These are phyloP conservation scores for Drosophila pseudotalamancana DNA, from an alignment of 2,888 invertebrate species.

Conservation along the genomic window DNA sequence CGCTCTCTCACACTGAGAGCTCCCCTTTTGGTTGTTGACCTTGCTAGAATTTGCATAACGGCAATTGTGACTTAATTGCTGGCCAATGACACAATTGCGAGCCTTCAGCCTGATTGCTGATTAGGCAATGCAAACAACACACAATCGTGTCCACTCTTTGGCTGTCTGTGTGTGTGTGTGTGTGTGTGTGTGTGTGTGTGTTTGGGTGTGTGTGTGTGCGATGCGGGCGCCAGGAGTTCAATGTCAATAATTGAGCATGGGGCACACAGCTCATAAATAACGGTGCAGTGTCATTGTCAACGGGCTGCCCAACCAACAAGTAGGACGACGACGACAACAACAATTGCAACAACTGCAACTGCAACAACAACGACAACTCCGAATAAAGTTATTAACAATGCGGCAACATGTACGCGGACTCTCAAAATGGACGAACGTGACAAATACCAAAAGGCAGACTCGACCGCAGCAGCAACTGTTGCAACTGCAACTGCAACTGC, in stretches of 20 bases:
- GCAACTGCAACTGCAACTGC: slow-evolving; percentile 11
- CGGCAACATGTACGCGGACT: slow-evolving; percentile 79
- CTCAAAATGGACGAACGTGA: slow-evolving; percentile 83
- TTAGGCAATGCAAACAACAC: slow-evolving; percentile 58
- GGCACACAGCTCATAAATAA: slow-evolving; percentile 73
- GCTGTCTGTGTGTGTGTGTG: too few relatives aligned
- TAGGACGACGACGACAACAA: slow-evolving; percentile 57
- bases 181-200: slow-evolving; percentile 24
- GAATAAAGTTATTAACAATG: slow-evolving; percentile 82
- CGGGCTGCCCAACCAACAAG: slow-evolving; percentile 52
- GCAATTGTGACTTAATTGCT: slow-evolving; percentile 77
- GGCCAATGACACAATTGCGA: slow-evolving; percentile 59
- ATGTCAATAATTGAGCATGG: slow-evolving; percentile 80
- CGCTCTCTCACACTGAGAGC: not conserved
- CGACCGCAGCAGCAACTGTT: slow-evolving; percentile 12
- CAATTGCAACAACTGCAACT: slow-evolving; percentile 44
- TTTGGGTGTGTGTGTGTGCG: slow-evolving; percentile 27
- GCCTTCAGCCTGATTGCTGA: slow-evolving; percentile 69
- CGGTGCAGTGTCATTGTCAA: slow-evolving; percentile 75
- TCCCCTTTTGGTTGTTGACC: slow-evolving; percentile 59
- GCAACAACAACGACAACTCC: slow-evolving; percentile 40
- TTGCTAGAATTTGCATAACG: slow-evolving; percentile 72
- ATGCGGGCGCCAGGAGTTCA: slow-evolving; percentile 64
- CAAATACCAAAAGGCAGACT: slow-evolving; percentile 75
- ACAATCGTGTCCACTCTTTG: slow-evolving; percentile 27